These are phyloP conservation scores for Scaptomyza graminum DNA, from an alignment of 1,140 invertebrate genomes.

Conservation along the genomic window DNA sequence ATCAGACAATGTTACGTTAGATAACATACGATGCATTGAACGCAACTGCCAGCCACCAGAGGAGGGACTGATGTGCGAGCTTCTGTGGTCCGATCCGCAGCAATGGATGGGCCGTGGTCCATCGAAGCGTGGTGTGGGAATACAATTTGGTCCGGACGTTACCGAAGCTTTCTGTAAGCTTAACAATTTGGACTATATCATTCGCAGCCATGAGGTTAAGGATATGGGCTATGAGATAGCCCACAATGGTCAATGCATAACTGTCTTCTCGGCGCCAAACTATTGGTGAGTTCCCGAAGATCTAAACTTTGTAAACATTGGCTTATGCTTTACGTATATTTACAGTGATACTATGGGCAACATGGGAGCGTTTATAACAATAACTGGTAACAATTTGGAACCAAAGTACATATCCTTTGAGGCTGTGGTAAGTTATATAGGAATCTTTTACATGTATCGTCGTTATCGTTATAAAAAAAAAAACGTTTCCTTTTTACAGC, in stretches of 20 bases:
- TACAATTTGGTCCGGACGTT: constrained; percentile 99
- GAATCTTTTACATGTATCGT: no score
- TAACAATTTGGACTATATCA: constrained; percentile 96
- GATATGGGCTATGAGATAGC: constrained; percentile 97
- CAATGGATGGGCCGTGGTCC: constrained; percentile 92
- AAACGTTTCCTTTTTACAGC: constrained; percentile 86
- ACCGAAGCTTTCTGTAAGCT: constrained; percentile 93
- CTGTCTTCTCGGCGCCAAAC: constrained; percentile 99
- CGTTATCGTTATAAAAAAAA: background rate
- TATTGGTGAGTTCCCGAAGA: constrained; percentile 92
- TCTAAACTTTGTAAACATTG: background rate
- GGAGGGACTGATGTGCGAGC: constrained; percentile 98
- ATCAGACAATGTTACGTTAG: constrained; percentile 94
- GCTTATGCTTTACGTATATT: constrained; percentile 39
- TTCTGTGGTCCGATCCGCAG: constrained; percentile 99
- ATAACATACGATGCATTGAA: constrained; percentile 94
- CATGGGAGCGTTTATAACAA: constrained; percentile 97
- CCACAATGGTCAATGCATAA: constrained; percentile 97
- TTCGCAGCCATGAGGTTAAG: constrained; percentile 99
- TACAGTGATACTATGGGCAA: constrained; percentile 99
- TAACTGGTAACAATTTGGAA: constrained; percentile 95
- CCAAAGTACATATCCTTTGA: constrained; percentile 96
- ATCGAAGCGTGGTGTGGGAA: constrained; percentile 98
- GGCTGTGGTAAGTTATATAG: constrained; percentile 88
- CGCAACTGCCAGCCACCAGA: constrained; percentile 98